phyloP scores from a whole-genome alignment of 2,113 vertebrate species.

The Columba janthina region DNA sequence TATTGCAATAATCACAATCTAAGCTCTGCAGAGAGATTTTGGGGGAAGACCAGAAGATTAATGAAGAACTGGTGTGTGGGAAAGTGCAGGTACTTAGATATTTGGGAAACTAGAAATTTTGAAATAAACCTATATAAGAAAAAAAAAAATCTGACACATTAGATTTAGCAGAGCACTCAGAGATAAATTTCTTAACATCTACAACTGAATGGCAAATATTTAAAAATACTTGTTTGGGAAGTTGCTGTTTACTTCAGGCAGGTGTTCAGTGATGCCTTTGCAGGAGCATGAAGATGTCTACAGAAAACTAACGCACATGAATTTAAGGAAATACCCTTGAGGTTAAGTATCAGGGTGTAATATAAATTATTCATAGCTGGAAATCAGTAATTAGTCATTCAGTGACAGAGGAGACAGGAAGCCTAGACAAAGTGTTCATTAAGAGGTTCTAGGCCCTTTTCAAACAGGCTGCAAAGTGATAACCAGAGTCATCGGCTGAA shows the following conservation, averaged over 20 bases:
- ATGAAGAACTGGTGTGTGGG: neutral
- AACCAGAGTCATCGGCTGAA: neutral
- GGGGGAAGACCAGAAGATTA: neutral
- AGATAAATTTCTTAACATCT: neutral
- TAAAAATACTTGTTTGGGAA: neutral
- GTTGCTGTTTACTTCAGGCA: neutral
- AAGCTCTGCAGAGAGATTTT: neutral
- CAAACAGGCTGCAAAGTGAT: neutral
- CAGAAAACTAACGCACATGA: neutral
- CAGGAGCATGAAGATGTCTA: neutral
- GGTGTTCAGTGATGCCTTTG: neutral
- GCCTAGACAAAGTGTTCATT: conserved; percentile 9
- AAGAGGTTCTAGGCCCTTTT: neutral
- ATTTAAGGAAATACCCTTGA: neutral
- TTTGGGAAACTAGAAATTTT: neutral
- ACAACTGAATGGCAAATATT: neutral
- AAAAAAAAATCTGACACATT: neutral
- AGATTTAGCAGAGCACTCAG: neutral
- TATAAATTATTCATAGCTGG: conserved; percentile 55
- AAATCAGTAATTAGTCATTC: conserved; percentile 55
- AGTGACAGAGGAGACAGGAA: conserved; percentile 49
- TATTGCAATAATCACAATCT: neutral
- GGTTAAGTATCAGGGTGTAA: conserved; percentile 39
- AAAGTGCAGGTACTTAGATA: neutral
- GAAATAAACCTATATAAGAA: neutral